Conservation (phyloP, 2,113 vertebrate species). For the Empidonax alnorum region DNA sequence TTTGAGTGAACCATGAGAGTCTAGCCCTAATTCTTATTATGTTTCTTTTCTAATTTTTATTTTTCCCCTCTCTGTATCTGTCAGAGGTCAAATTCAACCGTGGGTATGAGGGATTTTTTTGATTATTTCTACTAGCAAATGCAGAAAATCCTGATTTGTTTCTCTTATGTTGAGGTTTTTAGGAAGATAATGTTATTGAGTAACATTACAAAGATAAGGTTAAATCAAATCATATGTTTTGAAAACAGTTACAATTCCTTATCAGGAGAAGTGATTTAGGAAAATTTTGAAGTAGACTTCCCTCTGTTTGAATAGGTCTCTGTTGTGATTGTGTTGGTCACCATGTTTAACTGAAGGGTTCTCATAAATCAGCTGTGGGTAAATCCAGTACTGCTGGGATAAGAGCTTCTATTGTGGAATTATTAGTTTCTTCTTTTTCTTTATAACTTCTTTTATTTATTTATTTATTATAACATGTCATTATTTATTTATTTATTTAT, state of each 20-base stretch:
- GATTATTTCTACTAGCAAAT: background rate
- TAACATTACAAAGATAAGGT: background rate
- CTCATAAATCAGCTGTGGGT: background rate
- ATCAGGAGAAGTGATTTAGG: background rate
- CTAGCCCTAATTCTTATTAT: background rate
- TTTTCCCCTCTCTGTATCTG: rapidly evolving
- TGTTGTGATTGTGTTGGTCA: background rate
- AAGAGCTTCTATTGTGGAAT: background rate
- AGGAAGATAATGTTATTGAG: background rate
- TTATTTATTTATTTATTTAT: no score
- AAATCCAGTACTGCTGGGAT: background rate
- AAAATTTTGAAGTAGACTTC: background rate
- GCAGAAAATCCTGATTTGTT: background rate
- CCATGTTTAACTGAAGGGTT: background rate
- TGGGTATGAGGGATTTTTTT: background rate
- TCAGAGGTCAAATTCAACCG: background rate
- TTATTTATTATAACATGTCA: no score
- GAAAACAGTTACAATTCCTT: background rate
- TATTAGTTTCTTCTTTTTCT: background rate
- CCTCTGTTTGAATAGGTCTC: background rate
- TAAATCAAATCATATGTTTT: background rate
- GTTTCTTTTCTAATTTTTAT: background rate
- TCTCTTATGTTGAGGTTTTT: background rate
- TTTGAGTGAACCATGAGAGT: background rate
- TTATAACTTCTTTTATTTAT: background rate